phyloP scores from a whole-genome alignment of 2,113 vertebrate species.

The Rhabdomys dilectus region DNA sequence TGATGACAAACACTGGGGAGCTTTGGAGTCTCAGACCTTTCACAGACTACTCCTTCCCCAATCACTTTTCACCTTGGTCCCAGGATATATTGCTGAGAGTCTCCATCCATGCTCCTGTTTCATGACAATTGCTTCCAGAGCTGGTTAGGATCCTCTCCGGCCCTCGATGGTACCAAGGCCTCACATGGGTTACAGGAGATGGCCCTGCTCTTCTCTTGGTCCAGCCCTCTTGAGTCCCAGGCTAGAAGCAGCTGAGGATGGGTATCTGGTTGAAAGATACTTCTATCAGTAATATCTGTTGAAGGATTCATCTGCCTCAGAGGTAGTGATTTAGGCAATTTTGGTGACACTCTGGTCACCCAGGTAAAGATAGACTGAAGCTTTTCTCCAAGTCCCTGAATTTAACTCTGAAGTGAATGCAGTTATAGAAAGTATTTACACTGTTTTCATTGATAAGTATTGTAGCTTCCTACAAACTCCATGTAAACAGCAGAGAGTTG shows the following conservation, averaged over 20 bases:
- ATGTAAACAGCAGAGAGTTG: neutral
- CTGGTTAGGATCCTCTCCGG: neutral
- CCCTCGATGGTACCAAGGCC: neutral
- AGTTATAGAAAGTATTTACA: neutral
- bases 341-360: neutral
- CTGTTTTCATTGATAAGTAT: neutral
- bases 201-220: neutral
- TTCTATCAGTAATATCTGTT: neutral
- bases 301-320: neutral
- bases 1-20: neutral
- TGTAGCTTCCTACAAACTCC: neutral
- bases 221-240: neutral
- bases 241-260: neutral
- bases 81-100: neutral
- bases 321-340: neutral
- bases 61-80: neutral
- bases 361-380: neutral
- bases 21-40: neutral
- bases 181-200: neutral
- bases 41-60: neutral
- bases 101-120: neutral
- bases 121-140: neutral
- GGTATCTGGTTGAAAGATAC: neutral
- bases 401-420: neutral
- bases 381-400: neutral